Evolutionary conservation across 2,113 vertebrate genomes (phyloP), one percentile per base, ranked within the genome.

Genomic region (Muntiacus muntjak): DNA sequence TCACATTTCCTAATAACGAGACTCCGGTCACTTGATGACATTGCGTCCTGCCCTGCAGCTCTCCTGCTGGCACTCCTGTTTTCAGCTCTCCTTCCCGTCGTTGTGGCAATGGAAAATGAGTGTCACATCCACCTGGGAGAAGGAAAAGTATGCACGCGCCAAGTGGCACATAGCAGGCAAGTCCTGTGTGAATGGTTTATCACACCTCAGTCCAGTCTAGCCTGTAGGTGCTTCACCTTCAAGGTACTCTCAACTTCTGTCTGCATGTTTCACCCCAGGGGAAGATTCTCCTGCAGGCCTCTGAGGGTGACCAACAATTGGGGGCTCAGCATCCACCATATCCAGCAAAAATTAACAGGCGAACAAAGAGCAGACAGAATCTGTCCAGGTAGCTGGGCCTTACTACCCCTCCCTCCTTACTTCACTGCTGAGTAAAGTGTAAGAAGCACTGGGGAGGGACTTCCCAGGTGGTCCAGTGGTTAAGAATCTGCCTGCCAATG

Each of bases 331-430:
- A 58, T 36, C n/a, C 13, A 7, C 36, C 21, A 28, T 0, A 19
- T 1, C 16, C n/a, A 55, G 36, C 43, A 45, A 33, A 43, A 92
- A 21, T 54, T 54, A n/a, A 58, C 11, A 7, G 2, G 16, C 30
- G 19, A 60, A 55, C 19, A 91, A 21, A 54, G 10, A 43, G 25
- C 3, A 0, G 19, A 60, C 6, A 86, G 64, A 45, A 30, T 50
- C 64, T 62, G 57, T 71, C n/a, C 0, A 0, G 50, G 52, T 57
- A 40, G 57, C 58, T 0, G 50, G 62, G 25, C 2, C 62, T 43
- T 52, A 30, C 55, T 25, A 30, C 21, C 28, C 71, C 21, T 50
- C 1, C 40, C 25, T 57, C 17, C 6, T 36, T 17, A 40, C 40
- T 21, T 78, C 40, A 33, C 12, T 26, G 43, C 23, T 4, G 40